Evolutionary conservation across 2,797 vertebrate species (phyloP), one percentile per base, ranked within the genome.

Genomic region (Sphenodon punctatus): DNA sequence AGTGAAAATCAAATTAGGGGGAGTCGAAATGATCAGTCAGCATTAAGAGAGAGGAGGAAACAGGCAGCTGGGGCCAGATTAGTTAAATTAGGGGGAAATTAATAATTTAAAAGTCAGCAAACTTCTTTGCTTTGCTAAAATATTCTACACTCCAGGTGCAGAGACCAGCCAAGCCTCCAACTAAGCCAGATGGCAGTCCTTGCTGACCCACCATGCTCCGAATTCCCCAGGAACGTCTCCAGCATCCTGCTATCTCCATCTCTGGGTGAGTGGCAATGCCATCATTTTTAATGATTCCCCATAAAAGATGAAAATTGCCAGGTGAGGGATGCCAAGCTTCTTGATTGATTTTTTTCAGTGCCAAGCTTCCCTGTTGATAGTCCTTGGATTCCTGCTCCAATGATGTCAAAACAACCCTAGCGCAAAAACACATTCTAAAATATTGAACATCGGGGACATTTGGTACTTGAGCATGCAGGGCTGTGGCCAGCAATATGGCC

Each of bases 1-100:
- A 60, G 30, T 25, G 74, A 72, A 79, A 83, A 36, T 38, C 51
- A 32, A 74, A 78, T 60, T 45, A 79, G 63, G 81, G 75, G 46
- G n/a, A n/a, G n/a, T n/a, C n/a, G n/a, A n/a, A n/a, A 6, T 10
- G 42, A 32, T 1, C 34, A 30, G 42, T 14, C 16, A 65, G 32
- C 14, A 10, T 10, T 43, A 38, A 19, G 9, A 88, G 43, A 71
- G 73, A 78, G 73, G 58, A 12, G 10, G n/a, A n/a, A n/a, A 1
- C 3, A 4, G 6, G 19, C 22, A 86, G 30, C 53, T 66, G 77
- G 20, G 80, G 27, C 22, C 22, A 67, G 8, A 60, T 53, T 20
- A 75, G 27, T 64, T 74, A 63, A 0, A 1, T 4, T 39, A 8
- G 16, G 9, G 41, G n/a, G 42, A 11, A 59, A 46, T 6, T 15